These are phyloP conservation scores for Lagorchestes hirsutus DNA, from an alignment of 2,797 vertebrate species.

Conservation along the genomic window DNA sequence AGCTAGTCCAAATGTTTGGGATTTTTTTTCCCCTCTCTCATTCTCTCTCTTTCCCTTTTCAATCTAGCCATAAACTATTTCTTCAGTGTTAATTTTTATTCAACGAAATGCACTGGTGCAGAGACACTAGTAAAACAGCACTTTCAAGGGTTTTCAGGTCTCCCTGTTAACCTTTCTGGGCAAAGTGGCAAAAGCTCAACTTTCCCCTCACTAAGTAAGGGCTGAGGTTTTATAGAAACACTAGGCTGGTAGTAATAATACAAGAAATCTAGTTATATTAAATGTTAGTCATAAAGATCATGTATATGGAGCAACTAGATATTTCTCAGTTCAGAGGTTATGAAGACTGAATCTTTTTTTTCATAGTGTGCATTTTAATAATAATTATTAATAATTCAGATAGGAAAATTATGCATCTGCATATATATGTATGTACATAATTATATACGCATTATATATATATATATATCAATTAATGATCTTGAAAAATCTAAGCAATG, in stretches of 20 bases:
- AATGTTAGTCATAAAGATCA: neutral
- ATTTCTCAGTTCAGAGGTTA: neutral
- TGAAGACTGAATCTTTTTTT: neutral
- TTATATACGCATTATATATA: no score
- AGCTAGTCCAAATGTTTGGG: neutral
- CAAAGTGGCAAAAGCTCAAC: neutral
- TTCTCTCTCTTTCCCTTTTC: no score
- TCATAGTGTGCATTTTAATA: neutral
- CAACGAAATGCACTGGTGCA: neutral
- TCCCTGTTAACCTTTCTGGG: neutral
- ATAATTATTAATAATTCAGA: neutral
- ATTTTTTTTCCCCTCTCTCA: neutral
- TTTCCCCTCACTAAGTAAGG: neutral
- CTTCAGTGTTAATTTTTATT: neutral
- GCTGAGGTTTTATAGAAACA: neutral
- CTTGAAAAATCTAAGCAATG: neutral
- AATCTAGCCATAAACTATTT: neutral
- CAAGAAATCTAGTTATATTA: neutral
- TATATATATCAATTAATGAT: neutral
- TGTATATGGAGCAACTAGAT: neutral
- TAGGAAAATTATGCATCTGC: neutral
- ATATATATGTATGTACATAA: neutral
- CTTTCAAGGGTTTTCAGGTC: neutral
- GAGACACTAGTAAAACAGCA: neutral
- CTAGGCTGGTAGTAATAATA: neutral